Evolutionary conservation across 2,888 invertebrate species (phyloP).

Genomic region (Hydroisotoma schaefferi): DNA sequence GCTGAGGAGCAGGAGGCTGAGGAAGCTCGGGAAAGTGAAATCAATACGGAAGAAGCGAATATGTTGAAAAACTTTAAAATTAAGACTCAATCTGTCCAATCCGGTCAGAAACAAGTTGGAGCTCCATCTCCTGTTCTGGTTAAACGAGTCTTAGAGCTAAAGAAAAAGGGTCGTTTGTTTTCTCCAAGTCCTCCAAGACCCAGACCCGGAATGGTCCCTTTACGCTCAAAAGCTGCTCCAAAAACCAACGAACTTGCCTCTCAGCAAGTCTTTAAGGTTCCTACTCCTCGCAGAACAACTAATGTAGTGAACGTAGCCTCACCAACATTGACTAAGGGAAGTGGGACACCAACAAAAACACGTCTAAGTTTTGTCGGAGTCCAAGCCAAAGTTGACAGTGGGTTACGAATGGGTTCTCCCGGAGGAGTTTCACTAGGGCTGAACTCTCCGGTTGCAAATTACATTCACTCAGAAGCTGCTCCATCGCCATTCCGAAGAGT

Average conservation of each 20-base stretch:
- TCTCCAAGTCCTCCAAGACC: constrained; percentile 23
- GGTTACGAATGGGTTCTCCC: constrained; percentile 6
- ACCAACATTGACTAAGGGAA: neutral
- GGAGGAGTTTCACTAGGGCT: constrained; percentile 16
- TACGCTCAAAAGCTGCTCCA: neutral
- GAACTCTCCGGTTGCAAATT: constrained; percentile 34
- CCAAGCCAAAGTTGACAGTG: constrained; percentile 24
- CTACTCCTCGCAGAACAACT: constrained; percentile 9
- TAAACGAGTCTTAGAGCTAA: constrained; percentile 11
- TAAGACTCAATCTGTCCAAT: neutral
- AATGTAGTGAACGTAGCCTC: neutral
- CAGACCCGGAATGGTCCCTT: neutral
- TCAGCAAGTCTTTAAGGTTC: constrained; percentile 14
- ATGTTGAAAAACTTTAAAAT: no score
- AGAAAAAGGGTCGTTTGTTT: constrained; percentile 8
- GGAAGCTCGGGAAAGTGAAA: constrained; percentile 9
- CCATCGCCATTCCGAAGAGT: constrained; percentile 27
- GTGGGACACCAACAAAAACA: neutral
- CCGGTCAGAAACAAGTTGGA: neutral
- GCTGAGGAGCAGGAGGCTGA: constrained; percentile 35
- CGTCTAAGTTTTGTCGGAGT: neutral
- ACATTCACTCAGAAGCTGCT: constrained; percentile 35
- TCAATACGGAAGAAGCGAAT: neutral
- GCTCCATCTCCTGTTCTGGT: neutral
- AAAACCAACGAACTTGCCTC: neutral